phyloP scores from a whole-genome alignment of 2,888 invertebrate species.

The Cylindroiulus punctatus region DNA sequence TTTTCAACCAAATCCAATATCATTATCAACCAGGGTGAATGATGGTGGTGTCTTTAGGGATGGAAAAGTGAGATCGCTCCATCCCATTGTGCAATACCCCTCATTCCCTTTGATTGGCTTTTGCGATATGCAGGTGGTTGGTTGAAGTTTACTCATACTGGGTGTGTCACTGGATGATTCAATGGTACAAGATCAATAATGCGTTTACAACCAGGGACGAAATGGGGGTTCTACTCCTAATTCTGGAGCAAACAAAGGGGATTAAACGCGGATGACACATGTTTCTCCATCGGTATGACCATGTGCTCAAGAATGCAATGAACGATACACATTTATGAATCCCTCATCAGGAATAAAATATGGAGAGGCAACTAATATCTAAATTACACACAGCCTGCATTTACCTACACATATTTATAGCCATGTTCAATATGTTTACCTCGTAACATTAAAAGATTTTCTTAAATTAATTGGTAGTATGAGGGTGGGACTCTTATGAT shows the following conservation, averaged over 20 bases:
- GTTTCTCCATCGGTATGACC: constrained; percentile 26
- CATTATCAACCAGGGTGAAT: constrained; percentile 16
- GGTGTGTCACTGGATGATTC: constrained; percentile 42
- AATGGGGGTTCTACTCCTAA: background rate
- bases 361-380: background rate
- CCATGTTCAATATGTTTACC: too few relatives aligned
- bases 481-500: too few relatives aligned
- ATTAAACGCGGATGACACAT: constrained; percentile 36
- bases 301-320: background rate
- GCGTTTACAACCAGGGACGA: background rate
- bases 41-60: background rate
- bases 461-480: too few relatives aligned
- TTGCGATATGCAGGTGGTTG: constrained; percentile 22
- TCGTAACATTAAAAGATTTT: too few relatives aligned
- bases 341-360: constrained; percentile 3
- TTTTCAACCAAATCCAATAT: constrained; percentile 21
- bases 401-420: background rate
- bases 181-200: constrained; percentile 33
- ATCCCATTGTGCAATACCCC: background rate
- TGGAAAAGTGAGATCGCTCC: constrained; percentile 12
- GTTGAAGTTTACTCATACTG: background rate
- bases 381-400: background rate
- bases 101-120: constrained; percentile 28
- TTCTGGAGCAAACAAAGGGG: background rate
- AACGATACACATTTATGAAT: background rate